Conservation (phyloP, 2,888 invertebrate species). For the Agrilus cyanescens region DNA sequence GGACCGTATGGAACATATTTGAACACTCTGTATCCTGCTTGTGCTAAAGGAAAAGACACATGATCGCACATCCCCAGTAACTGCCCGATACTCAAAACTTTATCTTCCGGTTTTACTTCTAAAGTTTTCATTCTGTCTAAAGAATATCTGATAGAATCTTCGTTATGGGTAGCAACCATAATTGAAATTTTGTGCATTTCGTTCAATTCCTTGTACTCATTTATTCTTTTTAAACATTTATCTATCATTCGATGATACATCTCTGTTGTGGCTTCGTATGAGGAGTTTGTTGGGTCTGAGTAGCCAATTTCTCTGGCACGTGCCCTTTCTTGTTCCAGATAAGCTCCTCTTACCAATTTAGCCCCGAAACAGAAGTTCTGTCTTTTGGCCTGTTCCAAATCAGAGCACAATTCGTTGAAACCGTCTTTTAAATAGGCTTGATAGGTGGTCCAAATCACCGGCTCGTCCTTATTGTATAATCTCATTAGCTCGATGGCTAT, state of each 20-base stretch:
- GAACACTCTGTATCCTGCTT: constrained; percentile 97
- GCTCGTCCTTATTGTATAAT: constrained; percentile 86
- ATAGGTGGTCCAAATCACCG: constrained; percentile 96
- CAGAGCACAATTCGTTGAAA: constrained; percentile 75
- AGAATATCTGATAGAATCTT: constrained; percentile 92
- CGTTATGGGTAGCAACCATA: constrained; percentile 99
- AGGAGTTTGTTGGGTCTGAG: constrained; percentile 88
- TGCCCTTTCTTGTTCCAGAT: constrained; percentile 94
- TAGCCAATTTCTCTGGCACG: constrained; percentile 86
- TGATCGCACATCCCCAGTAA: constrained; percentile 99
- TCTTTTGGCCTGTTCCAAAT: constrained; percentile 88
- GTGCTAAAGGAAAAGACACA: constrained; percentile 93
- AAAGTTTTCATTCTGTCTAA: constrained; percentile 94
- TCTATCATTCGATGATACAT: constrained; percentile 89
- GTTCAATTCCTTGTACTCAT: constrained; percentile 55
- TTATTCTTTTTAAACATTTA: constrained; percentile 73
- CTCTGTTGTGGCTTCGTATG: constrained; percentile 81
- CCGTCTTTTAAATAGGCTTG: constrained; percentile 94
- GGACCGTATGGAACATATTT: constrained; percentile 99
- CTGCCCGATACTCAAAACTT: constrained; percentile 97
- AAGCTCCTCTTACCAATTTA: constrained; percentile 95
- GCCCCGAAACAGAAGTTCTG: constrained; percentile 98
- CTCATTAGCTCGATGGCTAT: constrained; percentile 97
- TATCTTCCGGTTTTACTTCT: constrained; percentile 80
- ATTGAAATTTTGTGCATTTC: constrained; percentile 71